Conservation (phyloP, 2,113 vertebrate genomes). For the Calypte anna region DNA sequence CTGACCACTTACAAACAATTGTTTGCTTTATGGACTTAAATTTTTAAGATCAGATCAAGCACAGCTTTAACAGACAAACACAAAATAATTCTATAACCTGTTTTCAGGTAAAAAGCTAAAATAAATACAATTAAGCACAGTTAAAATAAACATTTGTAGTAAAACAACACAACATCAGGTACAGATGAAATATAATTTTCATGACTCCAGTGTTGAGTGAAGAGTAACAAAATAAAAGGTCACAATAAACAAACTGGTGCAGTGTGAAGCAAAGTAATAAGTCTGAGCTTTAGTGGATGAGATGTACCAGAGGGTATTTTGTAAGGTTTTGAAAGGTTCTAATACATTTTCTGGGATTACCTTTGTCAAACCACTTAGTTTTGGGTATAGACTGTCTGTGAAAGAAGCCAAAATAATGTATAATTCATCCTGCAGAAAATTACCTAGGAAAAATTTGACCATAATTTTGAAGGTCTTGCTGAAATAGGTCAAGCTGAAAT, state of each 20-base stretch:
- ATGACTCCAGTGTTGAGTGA: background rate
- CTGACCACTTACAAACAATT: background rate
- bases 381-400: background rate
- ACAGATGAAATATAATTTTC: background rate
- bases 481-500: background rate
- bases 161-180: background rate
- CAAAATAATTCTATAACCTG: background rate
- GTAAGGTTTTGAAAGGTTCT: background rate
- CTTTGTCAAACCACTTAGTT: background rate
- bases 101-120: background rate
- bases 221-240: background rate
- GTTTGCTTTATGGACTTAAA: background rate
- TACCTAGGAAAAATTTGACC: background rate
- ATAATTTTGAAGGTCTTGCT: background rate
- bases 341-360: background rate
- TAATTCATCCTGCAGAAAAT: background rate
- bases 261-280: background rate
- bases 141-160: background rate
- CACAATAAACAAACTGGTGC: background rate
- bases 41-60: rapidly evolving
- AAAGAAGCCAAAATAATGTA: background rate
- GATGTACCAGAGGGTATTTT: background rate
- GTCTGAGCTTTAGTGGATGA: background rate
- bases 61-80: background rate
- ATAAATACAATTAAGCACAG: background rate